Evolutionary conservation across 2,888 invertebrate genomes (phyloP).

Genomic region (Petrolisthes manimaculis): DNA sequence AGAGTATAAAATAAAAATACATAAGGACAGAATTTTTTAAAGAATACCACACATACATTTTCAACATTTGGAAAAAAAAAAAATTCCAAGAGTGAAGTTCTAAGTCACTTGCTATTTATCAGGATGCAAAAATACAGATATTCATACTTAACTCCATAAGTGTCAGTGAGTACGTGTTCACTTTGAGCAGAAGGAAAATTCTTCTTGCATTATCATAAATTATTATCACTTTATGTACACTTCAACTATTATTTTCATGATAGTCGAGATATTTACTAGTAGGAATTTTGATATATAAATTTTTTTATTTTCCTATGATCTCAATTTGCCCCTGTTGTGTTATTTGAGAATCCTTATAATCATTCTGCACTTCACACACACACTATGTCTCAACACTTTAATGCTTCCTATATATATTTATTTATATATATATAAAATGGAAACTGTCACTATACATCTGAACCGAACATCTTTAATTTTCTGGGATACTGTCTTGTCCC

Average conservation of each 20-base stretch:
- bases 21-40: slow-evolving; percentile 33
- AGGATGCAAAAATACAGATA: slow-evolving; percentile 54
- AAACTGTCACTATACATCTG: neutral
- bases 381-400: neutral
- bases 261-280: slow-evolving; percentile 7
- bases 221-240: slow-evolving; percentile 28
- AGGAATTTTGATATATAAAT: slow-evolving; percentile 13
- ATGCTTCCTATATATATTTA: slow-evolving; percentile 20
- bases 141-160: slow-evolving; percentile 32
- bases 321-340: neutral
- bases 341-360: neutral
- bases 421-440: slow-evolving; percentile 19
- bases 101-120: slow-evolving; percentile 53
- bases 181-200: slow-evolving; percentile 62
- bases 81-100: slow-evolving; percentile 40
- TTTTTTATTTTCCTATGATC: neutral
- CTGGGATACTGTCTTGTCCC: slow-evolving; percentile 45
- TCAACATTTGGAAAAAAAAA: slow-evolving; percentile 35
- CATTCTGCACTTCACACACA: neutral
- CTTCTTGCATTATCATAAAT: slow-evolving; percentile 43
- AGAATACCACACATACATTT: slow-evolving; percentile 47
- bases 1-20: slow-evolving; percentile 21
- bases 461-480: slow-evolving; percentile 33
- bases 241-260: slow-evolving; percentile 12
- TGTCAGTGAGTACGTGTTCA: slow-evolving; percentile 35